Conservation (phyloP, 2,113 vertebrate species). For the Rhodinocichla rosea region DNA sequence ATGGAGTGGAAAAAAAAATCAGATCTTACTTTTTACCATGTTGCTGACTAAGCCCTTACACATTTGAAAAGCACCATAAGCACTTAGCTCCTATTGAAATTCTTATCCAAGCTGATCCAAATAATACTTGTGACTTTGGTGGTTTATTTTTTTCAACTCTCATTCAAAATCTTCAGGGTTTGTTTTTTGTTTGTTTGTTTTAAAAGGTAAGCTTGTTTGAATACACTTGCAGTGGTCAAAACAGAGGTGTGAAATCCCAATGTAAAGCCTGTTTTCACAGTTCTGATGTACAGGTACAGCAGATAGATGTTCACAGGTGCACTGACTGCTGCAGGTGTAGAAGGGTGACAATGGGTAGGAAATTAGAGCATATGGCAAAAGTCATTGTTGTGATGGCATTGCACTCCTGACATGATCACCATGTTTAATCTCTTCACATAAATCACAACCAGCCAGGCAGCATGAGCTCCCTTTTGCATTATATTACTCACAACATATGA, state of each 20-base stretch:
- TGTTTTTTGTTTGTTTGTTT: background rate
- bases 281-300: background rate
- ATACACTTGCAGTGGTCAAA: background rate
- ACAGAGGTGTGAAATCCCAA: background rate
- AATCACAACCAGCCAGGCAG: background rate
- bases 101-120: background rate
- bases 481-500: background rate
- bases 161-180: background rate
- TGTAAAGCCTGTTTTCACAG: background rate
- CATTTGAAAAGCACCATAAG: background rate
- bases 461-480: background rate
- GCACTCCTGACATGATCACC: background rate
- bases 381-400: background rate
- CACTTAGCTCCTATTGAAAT: background rate
- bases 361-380: background rate
- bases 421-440: background rate
- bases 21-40: background rate
- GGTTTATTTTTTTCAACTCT: background rate
- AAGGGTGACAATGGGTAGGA: background rate
- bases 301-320: background rate
- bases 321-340: background rate
- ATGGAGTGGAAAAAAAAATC: background rate
- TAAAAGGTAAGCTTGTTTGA: background rate
- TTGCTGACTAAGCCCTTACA: background rate
- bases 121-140: background rate